Conservation (phyloP, 2,113 vertebrate species). For the Siphamia tubifer region DNA sequence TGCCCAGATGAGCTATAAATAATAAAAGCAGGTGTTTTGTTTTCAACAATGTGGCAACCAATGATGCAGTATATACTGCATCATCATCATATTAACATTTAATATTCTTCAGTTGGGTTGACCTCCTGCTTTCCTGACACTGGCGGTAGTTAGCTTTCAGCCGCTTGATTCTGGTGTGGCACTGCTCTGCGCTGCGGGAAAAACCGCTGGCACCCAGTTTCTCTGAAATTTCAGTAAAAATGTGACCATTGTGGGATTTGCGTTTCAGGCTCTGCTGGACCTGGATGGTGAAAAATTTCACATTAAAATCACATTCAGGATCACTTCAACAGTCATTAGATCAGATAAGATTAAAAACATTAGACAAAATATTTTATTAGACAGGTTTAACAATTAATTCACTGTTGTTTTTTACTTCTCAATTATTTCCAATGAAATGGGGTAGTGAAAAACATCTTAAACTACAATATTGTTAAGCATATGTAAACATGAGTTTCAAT, state of each 20-base stretch:
- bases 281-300: constrained; percentile 8
- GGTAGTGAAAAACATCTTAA: too few relatives aligned
- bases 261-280: constrained; percentile 67
- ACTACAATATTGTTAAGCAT: not conserved
- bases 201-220: constrained; percentile 64
- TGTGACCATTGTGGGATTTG: constrained; percentile 71
- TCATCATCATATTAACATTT: too few relatives aligned
- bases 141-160: constrained; percentile 74
- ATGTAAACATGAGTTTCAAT: not conserved
- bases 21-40: accelerated
- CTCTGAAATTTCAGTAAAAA: constrained; percentile 72
- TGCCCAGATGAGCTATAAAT: constrained; percentile 54
- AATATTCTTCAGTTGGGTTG: not conserved
- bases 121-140: constrained; percentile 73
- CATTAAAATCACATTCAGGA: too few relatives aligned
- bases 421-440: too few relatives aligned
- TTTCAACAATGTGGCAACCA: too few relatives aligned
- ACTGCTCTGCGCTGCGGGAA: constrained; percentile 70
- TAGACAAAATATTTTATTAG: not conserved
- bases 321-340: too few relatives aligned
- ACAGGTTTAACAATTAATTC: too few relatives aligned
- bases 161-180: constrained; percentile 77
- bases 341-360: not conserved
- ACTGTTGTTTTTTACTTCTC: too few relatives aligned
- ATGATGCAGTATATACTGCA: not conserved